Evolutionary conservation across 1,140 invertebrate species (phyloP).

Genomic region (Cydia fagiglandana): DNA sequence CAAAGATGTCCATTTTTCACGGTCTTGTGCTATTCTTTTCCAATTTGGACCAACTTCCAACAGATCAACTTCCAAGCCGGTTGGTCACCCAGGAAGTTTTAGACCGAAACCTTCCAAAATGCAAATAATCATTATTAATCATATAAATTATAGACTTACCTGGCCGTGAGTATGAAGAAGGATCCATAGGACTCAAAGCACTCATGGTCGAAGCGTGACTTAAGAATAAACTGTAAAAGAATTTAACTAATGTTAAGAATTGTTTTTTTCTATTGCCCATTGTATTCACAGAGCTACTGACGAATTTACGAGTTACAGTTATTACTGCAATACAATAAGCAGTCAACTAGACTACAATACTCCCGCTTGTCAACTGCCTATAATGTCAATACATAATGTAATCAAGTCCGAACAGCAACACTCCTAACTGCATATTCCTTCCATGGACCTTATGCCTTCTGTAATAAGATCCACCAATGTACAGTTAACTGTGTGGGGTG

Average conservation of each 20-base stretch:
- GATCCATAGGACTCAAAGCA: slow-evolving; percentile 69
- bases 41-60: too few relatives aligned
- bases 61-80: too few relatives aligned
- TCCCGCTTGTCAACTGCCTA: background rate
- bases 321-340: background rate
- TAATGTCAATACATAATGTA: background rate
- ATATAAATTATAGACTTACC: slow-evolving; percentile 36
- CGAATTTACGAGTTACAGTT: slow-evolving; percentile 1
- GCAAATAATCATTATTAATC: too few relatives aligned
- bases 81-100: too few relatives aligned
- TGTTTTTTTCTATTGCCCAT: slow-evolving; percentile 3
- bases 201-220: slow-evolving; percentile 61
- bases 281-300: background rate
- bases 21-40: too few relatives aligned
- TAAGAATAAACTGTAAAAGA: slow-evolving; percentile 40
- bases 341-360: background rate
- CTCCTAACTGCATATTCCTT: too few relatives aligned
- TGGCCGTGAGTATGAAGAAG: slow-evolving; percentile 69
- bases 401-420: too few relatives aligned
- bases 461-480: too few relatives aligned
- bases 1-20: too few relatives aligned
- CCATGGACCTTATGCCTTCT: too few relatives aligned
- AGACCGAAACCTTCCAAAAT: too few relatives aligned
- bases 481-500: too few relatives aligned
- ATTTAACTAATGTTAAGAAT: background rate